Evolutionary conservation across 2,888 invertebrate genomes (phyloP), one percentile per base, ranked within the genome.

Genomic region (Prenolepis imparis): DNA sequence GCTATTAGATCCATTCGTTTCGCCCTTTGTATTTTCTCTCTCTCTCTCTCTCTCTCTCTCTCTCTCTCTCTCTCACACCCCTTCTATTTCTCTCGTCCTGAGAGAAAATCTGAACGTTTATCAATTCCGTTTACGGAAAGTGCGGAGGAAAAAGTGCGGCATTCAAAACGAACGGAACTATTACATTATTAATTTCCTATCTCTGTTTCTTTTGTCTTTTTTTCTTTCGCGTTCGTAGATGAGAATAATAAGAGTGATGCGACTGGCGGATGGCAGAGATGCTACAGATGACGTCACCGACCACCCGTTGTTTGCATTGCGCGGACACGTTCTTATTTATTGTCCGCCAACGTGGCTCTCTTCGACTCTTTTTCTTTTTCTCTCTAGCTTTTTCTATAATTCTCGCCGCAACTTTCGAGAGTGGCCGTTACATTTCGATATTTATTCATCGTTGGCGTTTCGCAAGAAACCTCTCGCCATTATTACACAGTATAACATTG

Each of bases 201-300:
- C 24, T 48, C 24, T 57, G 3, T 41, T 48, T 52, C 63, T 61
- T 48, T 52, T 52, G 0, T 70, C 41, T 70, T 18, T 32, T 44
- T 24, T 41, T 68, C 36, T 24, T 48, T 28, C 3, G 3, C 21
- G 44, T 61, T 28, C 12, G 44, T 63, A 32, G 28, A 24, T 66
- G 41, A n/a, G 52, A 66, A 44, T 77, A 66, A 66, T 57, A 57
- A 77, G 67, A 77, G 55, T 41, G n/a, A 21, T 41, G n/a, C 28
- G 72, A n/a, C 48, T 32, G 36, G 39, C 36, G 28, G 28, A 21
- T 32, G 36, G 39, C 36, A n/a, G 28, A 21, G 36, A 36, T 36
- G 39, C 11, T 11, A 12, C 77, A 81, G 44, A 57, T 80, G 73
- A 72, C 72, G 72, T 80, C 80, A 80, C 55, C 1, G 12, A 48